Base-by-base conservation (phyloP, 2,113 vertebrate species). In the Galemys pyrenaicus region DNA sequence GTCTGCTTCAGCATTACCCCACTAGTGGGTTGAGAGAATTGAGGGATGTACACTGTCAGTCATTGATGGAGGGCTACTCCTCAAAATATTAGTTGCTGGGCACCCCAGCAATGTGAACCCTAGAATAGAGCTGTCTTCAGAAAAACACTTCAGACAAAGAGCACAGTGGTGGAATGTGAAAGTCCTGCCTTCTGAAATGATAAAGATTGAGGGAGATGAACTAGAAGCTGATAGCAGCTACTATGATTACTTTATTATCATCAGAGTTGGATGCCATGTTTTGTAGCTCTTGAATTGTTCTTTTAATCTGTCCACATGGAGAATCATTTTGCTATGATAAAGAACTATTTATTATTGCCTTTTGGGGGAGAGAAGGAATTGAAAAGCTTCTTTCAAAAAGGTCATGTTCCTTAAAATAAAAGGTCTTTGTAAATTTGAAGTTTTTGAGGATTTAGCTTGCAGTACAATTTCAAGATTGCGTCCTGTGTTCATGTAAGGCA, bases 341-440 rank as follows among this genome's bases (percentile, higher is more conserved):
- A 49, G 49, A 89, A 56, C 32, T 89, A 73, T 68, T 75, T 51
- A 51, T 97, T 87, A 95, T 89, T 62, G 62, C n/a, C 65, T 89
- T 95, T 79, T 41, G 67, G 39, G 39, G 58, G 78, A 95, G 71
- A 71, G 30, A 75, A 22, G 12, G 56, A 93, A 96, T 64, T 62
- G 26, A 81, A 81, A 96, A 79, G 46, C 32, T 95, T 92, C 92
- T 74, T 73, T 94, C 79, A 73, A 62, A 95, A 96, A 97, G 80
- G 84, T 89, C 89, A 85, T 39, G 73, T 95, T 92, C 54, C 75
- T 92, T 96, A 93, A 96, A 96, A 93, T 96, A 93, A 96, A 96
- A 95, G 49, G 58, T 35, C 39, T 78, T 78, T 74, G 84, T 46
- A 89, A 87, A 94, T 70, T 74, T 78, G 39, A 96, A 94, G 56